These are phyloP conservation scores for Erinaceus europaeus DNA, from an alignment of 2,113 vertebrate genomes.

Conservation along the genomic window DNA sequence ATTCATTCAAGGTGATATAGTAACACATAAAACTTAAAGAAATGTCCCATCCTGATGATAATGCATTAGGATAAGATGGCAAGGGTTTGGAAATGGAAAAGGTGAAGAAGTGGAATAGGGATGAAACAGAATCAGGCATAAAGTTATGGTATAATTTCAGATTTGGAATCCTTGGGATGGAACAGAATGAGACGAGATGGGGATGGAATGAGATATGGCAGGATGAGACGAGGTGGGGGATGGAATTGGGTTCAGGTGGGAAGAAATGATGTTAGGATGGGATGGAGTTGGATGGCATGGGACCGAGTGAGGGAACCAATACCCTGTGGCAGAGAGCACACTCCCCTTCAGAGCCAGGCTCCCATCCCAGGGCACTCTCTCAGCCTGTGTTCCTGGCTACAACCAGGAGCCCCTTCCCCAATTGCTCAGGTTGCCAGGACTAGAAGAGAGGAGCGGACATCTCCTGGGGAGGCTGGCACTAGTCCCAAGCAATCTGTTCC, in stretches of 20 bases:
- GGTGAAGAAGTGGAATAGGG: neutral
- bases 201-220: too few species aligned
- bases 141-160: neutral
- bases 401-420: constrained; percentile 35
- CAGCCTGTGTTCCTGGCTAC: neutral
- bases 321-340: neutral
- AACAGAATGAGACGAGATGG: too few species aligned
- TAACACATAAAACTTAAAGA: neutral
- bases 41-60: neutral
- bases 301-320: too few species aligned
- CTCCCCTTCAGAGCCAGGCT: neutral
- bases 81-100: neutral
- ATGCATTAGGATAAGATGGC: neutral
- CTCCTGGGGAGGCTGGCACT: constrained; percentile 64
- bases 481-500: constrained; percentile 73
- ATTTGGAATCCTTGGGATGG: neutral
- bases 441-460: constrained; percentile 11
- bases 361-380: neutral
- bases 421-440: constrained; percentile 45
- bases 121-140: neutral
- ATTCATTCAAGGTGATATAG: neutral
- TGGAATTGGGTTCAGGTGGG: too few species aligned
- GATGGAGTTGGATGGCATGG: neutral
- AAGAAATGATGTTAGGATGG: neutral
- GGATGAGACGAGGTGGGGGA: neutral